Evolutionary conservation across 1,140 invertebrate genomes (phyloP), one percentile per base, ranked within the genome.

Genomic region (Apis florea): DNA sequence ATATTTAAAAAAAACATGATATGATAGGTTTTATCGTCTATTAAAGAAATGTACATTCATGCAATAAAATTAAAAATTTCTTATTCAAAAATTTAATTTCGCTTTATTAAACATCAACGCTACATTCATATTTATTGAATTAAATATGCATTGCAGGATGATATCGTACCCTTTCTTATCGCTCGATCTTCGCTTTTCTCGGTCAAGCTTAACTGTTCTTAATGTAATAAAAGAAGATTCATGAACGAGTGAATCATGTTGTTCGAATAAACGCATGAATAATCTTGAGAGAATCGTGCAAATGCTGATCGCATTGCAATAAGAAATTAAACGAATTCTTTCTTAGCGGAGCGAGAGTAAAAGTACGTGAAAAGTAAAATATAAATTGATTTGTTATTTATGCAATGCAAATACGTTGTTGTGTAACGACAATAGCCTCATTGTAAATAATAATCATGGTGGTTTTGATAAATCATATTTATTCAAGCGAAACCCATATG

Each of bases 311-410:
- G 40, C 21, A 11, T 47, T 40, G 64, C 31, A 67, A 67, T 21
- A 26, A 74, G 19, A 76, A 49, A 56, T 26, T n/a, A 10, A 72
- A 47, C 47, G 17, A 64, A 73, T 79, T 64, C 51, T 19, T 66
- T 61, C 31, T 12, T 1, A 10, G 2, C n/a, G 31, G 51, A 26
- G 17, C 31, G 8, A 63, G 53, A 63, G 53, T 66, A n/a, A n/a
- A n/a, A n/a, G 53, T 24, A 26, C 21, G 79, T 58, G 79, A 74
- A 80, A 75, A 40, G 79, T 66, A 74, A 80, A 75, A 75, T 75
- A 75, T 53, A 74, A 80, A 80, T 75, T 71, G 77, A 64, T 80
- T 74, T 74, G 69, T 72, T 40, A 54, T 69, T 78, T 17, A 59
- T 26, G 1, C 56, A 40, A n/a, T 13, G 24, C 53, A 56, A 59